Evolutionary conservation across 2,113 vertebrate species (phyloP), one percentile per base, ranked within the genome.

Genomic region (Phalacrocorax aristotelis): DNA sequence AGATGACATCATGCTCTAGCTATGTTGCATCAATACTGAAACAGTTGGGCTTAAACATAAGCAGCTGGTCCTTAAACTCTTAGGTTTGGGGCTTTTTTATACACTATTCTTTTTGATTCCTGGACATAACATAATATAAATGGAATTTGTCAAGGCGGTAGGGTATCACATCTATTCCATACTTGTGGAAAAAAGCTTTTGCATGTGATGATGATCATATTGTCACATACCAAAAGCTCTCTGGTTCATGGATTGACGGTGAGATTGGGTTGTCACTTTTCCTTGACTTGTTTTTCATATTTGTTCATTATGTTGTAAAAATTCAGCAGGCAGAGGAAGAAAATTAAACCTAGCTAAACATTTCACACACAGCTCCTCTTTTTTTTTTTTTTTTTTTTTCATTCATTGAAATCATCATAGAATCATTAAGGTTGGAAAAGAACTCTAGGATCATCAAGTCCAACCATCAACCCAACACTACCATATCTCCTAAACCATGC

Each of bases 41-140:
- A 95, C 62, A 92, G 65, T 94, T 93, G 49, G 65, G 20, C 75
- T 97, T 97, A 98, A 98, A 95, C 82, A 97, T 93, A 97, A 97
- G 96, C 97, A 97, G 88, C 95, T 98, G 97, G 76, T 90, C 75
- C 83, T 96, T 93, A 97, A 95, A 89, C 49, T 92, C 55, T 58
- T 83, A 64, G 48, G 20, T 68, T 60, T 51, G 55, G 25, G 13
- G 6, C 7, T 13, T 42, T 75, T 87, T 51, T 10, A 83, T 42
- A 82, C 51, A 29, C 21, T 77, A 34, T 69, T 54, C 34, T 77
- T 91, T 97, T 96, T 93, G 25, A 92, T 83, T 92, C 70, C 55
- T 92, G 78, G 97, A 75, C 65, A 93, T 94, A 97, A 89, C 83
- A 52, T 84, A 92, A 93, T 95, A 90, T 70, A 94, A 95, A 92